Base-by-base conservation (phyloP, 2,113 vertebrate species). In the Heterotis niloticus region DNA sequence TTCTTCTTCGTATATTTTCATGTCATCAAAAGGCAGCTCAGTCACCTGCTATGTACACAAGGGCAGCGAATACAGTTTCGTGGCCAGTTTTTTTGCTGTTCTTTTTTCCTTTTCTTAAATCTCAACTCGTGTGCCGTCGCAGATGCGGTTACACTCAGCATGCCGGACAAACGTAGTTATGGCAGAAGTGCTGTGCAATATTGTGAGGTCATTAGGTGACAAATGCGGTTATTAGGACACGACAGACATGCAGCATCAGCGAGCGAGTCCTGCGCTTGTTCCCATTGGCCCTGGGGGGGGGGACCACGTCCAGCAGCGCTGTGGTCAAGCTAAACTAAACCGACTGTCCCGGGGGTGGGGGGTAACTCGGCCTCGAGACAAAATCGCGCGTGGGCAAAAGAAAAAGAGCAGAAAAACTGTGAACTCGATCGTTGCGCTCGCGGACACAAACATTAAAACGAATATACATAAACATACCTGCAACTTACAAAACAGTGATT, bases 401-500 rank as follows among this genome's bases (percentile, higher is more conserved):
- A 73, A 78, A 60, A 65, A 83, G 76, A 84, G 29, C 66, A 76
- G 80, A 79, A 81, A 75, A 80, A 73, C 70, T 72, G 51, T 72
- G 76, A 66, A 62, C 52, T 44, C 76, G 81, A 84, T 71, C 81
- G 69, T 79, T 84, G 82, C 79, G 83, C 85, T 76, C 75, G 78
- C 82, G 83, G 83, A 84, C 82, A 85, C 26, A 83, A 84, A 56
- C 72, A 83, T 70, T 80, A 80, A 85, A 82, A 88, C 84, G 84
- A 84, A 88, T 88, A 89, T 89, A 87, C 79, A 82, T 81, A 80
- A 73, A 90, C 87, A 90, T 87, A 69, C 51, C 44, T 65, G 75
- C 85, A 88, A 88, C 92, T 90, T 90, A 91, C 87, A 91, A 87
- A 75, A 92, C 86, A 88, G 83, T 88, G 83, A 91, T 90, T 90